Conservation (phyloP, 2,888 invertebrate species). For the Scaptomyza polygonia region DNA sequence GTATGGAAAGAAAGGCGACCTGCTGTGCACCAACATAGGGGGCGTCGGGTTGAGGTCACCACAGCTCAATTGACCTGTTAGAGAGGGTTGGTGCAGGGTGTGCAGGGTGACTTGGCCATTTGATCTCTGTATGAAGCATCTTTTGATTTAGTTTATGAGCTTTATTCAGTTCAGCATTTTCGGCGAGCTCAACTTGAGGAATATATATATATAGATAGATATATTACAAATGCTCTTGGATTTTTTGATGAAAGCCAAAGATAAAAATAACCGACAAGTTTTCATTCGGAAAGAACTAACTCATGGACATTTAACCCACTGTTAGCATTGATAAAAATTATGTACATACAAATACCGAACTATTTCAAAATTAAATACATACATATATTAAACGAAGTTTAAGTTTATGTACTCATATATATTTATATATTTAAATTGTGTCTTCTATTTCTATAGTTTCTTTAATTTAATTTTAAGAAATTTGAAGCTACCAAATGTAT, state of each 20-base stretch:
- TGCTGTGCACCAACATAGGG: conserved; percentile 39
- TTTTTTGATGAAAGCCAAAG: neutral
- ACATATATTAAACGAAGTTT: too few species aligned
- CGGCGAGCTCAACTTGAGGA: neutral
- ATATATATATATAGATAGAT: conserved; percentile 14
- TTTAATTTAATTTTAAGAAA: too few species aligned
- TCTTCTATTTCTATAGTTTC: too few species aligned
- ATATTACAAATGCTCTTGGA: neutral
- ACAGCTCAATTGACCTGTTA: conserved; percentile 44
- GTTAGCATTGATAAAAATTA: too few species aligned
- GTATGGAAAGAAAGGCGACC: conserved; percentile 31
- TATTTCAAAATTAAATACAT: too few species aligned
- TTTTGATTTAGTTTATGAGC: conserved; percentile 31
- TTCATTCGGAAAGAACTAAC: neutral
- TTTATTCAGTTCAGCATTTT: conserved; percentile 8
- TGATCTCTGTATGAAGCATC: conserved; percentile 25
- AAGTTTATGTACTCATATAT: too few species aligned
- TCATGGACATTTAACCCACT: too few species aligned
- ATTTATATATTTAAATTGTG: too few species aligned
- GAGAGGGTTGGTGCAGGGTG: neutral
- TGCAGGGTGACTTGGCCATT: conserved; percentile 35
- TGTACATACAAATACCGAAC: too few species aligned
- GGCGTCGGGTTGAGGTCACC: conserved; percentile 5
- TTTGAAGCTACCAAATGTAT: too few species aligned
- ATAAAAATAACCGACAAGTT: conserved; percentile 22